Conservation (phyloP, 2,888 invertebrate species). For the Ectemnius lituratus region DNA sequence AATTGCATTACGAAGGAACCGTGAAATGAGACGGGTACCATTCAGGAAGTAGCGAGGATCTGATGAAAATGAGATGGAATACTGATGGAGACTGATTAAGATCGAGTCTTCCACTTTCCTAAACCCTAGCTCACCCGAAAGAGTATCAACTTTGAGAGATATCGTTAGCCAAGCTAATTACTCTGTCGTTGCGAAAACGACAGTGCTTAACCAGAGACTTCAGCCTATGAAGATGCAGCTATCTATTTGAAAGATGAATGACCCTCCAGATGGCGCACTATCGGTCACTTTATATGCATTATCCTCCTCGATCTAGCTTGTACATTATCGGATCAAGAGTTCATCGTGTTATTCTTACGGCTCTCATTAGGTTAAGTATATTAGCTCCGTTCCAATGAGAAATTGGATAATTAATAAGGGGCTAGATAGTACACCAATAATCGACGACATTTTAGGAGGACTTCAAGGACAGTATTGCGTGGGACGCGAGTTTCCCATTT, state of each 20-base stretch:
- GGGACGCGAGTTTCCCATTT: slow-evolving; percentile 27
- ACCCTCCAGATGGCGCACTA: background rate
- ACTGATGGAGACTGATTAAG: too few relatives aligned
- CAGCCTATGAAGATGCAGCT: background rate
- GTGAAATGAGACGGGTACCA: too few relatives aligned
- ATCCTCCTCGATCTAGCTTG: background rate
- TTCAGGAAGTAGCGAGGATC: too few relatives aligned
- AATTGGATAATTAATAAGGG: background rate
- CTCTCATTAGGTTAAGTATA: background rate
- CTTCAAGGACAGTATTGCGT: slow-evolving; percentile 10
- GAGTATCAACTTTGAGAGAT: background rate
- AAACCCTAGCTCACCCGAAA: background rate
- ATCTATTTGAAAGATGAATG: background rate
- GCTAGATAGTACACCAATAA: background rate
- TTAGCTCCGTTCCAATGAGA: background rate
- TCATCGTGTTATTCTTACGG: background rate
- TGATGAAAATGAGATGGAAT: too few relatives aligned
- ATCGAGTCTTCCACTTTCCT: too few relatives aligned
- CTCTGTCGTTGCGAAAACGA: slow-evolving; percentile 30
- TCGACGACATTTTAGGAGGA: background rate
- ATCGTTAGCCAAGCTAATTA: slow-evolving; percentile 34
- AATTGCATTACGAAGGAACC: too few relatives aligned
- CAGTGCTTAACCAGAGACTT: slow-evolving; percentile 13
- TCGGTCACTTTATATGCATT: slow-evolving; percentile 5
- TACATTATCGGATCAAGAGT: background rate